Evolutionary conservation across 2,113 vertebrate genomes (phyloP).

Genomic region (Coregonus clupeaformis): DNA sequence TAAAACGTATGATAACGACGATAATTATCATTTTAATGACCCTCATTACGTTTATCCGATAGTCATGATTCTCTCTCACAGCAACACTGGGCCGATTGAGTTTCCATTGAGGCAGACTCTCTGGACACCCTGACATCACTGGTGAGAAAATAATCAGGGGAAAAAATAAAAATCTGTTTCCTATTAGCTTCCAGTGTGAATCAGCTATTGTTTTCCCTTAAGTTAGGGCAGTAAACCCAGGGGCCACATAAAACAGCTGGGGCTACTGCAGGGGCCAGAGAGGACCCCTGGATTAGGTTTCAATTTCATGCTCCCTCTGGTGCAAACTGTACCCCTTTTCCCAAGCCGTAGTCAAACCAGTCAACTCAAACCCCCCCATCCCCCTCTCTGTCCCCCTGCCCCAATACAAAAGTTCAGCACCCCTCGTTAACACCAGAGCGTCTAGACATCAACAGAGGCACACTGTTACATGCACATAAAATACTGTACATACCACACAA

Average conservation of each 20-base stretch:
- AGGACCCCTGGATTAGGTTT: too few relatives aligned
- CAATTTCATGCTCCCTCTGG: too few relatives aligned
- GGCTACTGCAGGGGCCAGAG: too few relatives aligned
- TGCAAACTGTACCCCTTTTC: background rate
- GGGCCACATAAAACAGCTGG: too few relatives aligned
- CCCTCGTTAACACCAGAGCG: background rate
- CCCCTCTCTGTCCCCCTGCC: background rate
- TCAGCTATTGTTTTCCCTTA: background rate
- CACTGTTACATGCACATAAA: background rate
- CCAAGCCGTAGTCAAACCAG: background rate
- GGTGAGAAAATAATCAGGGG: background rate
- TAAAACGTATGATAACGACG: background rate
- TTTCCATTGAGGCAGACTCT: background rate
- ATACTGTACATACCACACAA: background rate
- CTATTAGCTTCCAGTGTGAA: slow-evolving; percentile 7
- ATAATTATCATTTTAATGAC: too few relatives aligned
- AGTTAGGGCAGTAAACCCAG: background rate
- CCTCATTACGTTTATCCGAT: background rate
- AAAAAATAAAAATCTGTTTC: background rate
- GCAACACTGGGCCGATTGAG: background rate
- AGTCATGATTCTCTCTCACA: background rate
- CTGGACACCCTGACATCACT: background rate
- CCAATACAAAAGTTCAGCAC: background rate
- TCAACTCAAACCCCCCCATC: background rate
- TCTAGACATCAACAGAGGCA: background rate